phyloP scores from a whole-genome alignment of 2,113 vertebrate genomes.

The Sterrhoptilus dennistouni region DNA sequence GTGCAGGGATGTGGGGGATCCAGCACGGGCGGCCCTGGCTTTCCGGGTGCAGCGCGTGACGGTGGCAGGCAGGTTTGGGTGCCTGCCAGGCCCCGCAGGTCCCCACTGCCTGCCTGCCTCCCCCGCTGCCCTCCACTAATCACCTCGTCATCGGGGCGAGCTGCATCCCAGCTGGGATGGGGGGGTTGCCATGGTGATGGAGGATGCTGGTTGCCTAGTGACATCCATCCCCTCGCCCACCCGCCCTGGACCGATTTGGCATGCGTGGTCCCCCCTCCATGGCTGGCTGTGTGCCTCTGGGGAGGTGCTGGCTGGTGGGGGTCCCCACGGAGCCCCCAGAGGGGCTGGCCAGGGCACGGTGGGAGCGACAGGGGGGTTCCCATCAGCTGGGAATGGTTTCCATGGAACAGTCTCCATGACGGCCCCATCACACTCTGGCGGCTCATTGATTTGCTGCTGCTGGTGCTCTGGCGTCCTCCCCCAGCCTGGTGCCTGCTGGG shows the following conservation, averaged over 20 bases:
- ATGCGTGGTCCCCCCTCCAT: background rate
- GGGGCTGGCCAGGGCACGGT: conserved; percentile 23
- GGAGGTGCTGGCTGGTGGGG: conserved; percentile 16
- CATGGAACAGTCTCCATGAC: conserved; percentile 77
- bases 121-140: conserved; percentile 58
- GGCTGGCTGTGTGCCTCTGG: background rate
- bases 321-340: background rate
- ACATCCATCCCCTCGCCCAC: conserved; percentile 60
- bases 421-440: conserved; percentile 57
- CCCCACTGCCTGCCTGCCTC: conserved; percentile 42
- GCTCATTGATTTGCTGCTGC: conserved; percentile 71
- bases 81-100: conserved; percentile 42
- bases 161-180: conserved; percentile 64
- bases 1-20: background rate
- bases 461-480: conserved; percentile 12
- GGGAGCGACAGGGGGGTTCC: conserved; percentile 52
- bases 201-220: conserved; percentile 74
- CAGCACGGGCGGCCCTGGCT: background rate
- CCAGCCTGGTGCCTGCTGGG: conserved; percentile 30
- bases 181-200: conserved; percentile 70
- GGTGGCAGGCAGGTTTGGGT: conserved; percentile 31
- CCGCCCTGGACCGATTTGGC: conserved; percentile 31
- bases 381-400: conserved; percentile 68
- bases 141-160: conserved; percentile 54
- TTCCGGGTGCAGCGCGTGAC: background rate